These are phyloP conservation scores for Philonicus albiceps DNA, from an alignment of 2,888 invertebrate species.

Conservation along the genomic window DNA sequence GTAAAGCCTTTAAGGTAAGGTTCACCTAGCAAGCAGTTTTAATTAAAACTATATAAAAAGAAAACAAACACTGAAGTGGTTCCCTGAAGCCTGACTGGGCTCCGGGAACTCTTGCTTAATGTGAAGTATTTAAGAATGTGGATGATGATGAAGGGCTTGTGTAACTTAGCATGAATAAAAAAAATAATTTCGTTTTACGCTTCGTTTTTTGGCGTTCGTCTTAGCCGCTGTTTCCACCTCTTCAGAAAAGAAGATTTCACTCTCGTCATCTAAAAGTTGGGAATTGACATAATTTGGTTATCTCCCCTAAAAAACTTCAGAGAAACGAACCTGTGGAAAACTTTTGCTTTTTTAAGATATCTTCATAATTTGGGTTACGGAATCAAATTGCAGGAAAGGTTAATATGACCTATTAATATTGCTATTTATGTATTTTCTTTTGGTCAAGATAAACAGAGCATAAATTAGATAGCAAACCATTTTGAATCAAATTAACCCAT, in stretches of 20 bases:
- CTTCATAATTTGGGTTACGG: neutral
- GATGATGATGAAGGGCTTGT: neutral
- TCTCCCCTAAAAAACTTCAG: neutral
- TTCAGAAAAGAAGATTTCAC: neutral
- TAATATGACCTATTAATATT: neutral
- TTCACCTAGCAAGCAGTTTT: slow-evolving; percentile 30
- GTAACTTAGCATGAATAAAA: neutral
- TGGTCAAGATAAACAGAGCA: neutral
- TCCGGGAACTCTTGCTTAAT: neutral
- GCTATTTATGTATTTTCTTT: neutral
- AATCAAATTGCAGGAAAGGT: neutral
- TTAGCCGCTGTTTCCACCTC: neutral
- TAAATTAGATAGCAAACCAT: neutral
- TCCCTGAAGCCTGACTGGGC: neutral
- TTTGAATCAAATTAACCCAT: neutral
- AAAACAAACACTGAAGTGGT: neutral
- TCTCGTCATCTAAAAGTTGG: neutral
- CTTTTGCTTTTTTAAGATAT: neutral
- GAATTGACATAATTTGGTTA: neutral
- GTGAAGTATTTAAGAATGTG: neutral
- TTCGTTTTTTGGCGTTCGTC: neutral
- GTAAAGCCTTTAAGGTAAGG: slow-evolving; percentile 26
- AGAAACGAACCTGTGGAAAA: neutral
- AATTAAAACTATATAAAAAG: slow-evolving; percentile 35
- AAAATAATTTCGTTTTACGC: neutral